Percentiles rank a stretch among this genome's conserved stretches.
phyloP scores from a whole-genome alignment of 2,797 vertebrate genomes.

The Clarias laeviceps region DNA sequence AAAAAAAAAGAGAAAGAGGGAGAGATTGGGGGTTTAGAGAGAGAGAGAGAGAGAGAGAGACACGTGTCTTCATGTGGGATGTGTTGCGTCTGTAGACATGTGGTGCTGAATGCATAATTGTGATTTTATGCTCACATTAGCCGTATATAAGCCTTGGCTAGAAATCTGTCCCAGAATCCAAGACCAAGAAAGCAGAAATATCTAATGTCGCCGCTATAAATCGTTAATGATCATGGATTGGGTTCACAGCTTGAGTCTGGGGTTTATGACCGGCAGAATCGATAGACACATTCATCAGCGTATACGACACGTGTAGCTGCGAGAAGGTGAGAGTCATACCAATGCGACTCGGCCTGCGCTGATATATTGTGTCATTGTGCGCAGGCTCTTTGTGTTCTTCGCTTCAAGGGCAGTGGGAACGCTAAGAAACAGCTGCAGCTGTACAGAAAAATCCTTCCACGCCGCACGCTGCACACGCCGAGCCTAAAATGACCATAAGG shows the following conservation, averaged over 20 bases:
- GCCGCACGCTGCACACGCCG: background rate
- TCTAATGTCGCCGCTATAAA: background rate
- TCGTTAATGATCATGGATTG: slow-evolving; percentile 33
- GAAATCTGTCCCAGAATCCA: slow-evolving; percentile 9
- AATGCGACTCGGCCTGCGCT: slow-evolving; percentile 21
- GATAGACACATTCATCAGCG: slow-evolving; percentile 41
- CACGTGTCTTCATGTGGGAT: slow-evolving; percentile 28
- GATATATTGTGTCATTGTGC: slow-evolving; percentile 29
- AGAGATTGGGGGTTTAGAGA: slow-evolving; percentile 42
- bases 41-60: slow-evolving; percentile 33
- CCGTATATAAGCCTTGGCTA: background rate
- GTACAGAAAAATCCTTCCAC: background rate
- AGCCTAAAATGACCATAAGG: slow-evolving; percentile 24
- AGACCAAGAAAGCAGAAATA: background rate
- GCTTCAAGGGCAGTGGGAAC: slow-evolving; percentile 38
- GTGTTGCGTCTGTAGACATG: slow-evolving; percentile 22
- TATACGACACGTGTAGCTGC: slow-evolving; percentile 18
- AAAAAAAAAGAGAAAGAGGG: slow-evolving; percentile 2
- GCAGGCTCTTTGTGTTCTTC: background rate
- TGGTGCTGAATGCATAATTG: slow-evolving; percentile 42
- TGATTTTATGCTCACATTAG: slow-evolving; percentile 24
- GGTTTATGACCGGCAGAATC: slow-evolving; percentile 6
- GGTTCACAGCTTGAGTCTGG: slow-evolving; percentile 12
- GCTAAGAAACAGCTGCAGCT: background rate
- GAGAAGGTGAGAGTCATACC: slow-evolving; percentile 59